Conservation (phyloP, 2,113 vertebrate genomes). For the Furnarius figulus region DNA sequence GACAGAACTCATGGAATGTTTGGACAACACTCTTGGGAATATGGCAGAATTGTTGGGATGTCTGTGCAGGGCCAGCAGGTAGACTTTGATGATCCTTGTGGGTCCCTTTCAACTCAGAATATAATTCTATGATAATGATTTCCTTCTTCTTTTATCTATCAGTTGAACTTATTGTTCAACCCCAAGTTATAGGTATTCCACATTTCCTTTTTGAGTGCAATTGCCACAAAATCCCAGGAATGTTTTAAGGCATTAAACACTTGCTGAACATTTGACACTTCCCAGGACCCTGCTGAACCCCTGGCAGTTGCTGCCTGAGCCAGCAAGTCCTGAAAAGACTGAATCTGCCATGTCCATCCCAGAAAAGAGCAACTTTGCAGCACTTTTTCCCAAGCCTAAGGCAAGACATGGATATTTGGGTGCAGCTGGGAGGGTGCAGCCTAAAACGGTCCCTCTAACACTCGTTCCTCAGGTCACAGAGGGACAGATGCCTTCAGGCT, state of each 20-base stretch:
- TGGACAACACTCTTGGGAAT: background rate
- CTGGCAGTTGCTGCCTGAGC: fast-evolving
- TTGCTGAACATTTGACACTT: background rate
- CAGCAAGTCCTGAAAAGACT: background rate
- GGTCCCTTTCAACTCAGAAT: background rate
- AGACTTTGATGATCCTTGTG: background rate
- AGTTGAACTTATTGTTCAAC: background rate
- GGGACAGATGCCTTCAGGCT: background rate
- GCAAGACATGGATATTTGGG: fast-evolving
- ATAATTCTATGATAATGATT: background rate
- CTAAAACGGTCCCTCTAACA: too few relatives aligned
- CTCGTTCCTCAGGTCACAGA: fast-evolving
- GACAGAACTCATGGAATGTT: fast-evolving
- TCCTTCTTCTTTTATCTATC: background rate
- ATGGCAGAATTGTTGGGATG: background rate
- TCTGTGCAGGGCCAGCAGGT: background rate
- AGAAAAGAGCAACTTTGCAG: background rate
- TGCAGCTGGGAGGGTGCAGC: background rate
- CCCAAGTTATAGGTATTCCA: fast-evolving
- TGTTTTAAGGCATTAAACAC: fast-evolving
- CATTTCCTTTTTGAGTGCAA: background rate
- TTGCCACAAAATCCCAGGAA: background rate
- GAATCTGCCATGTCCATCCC: fast-evolving
- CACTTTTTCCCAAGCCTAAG: background rate
- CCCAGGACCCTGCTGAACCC: too few relatives aligned